Evolutionary conservation across 2,888 invertebrate species (phyloP), one percentile per base, ranked within the genome.

Genomic region (Noctua janthina): DNA sequence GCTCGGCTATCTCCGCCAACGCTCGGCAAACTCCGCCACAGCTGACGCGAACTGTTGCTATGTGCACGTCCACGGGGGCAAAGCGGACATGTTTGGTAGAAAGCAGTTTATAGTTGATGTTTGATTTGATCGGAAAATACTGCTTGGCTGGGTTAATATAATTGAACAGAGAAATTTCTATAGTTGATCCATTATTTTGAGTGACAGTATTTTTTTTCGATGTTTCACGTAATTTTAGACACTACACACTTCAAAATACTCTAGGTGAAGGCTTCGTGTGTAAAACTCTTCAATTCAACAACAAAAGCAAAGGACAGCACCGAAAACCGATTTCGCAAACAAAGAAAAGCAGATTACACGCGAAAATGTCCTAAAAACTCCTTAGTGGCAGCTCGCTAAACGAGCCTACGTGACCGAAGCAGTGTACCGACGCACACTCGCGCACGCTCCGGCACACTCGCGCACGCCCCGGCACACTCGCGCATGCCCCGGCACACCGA

Each of bases 1-100:
- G 91, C 91, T 93, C 94, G 92, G 91, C 74, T 74, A 87, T 85
- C 86, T 90, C 91, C 93, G 92, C 70, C 87, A 13, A 43, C 84
- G 89, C 87, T 93, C 94, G 93, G 92, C 84, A 82, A 80, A 79
- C 84, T 85, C 89, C 93, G 93, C 90, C 94, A 92, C 95, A 96
- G 96, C 96, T 96, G 96, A 96, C 93, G 92, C 90, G 93, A 94
- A 91, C 95, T 96, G 96, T 96, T 96, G 96, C 96, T 96, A 96
- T 94, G 96, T 95, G 96, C 96, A 93, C 87, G 89, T 84, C 54
- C 93, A 89, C 78, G 64, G 79, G 92, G 90, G 92, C 76, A 5
- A 88, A 91, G 81, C 91, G 94, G 96, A 95, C 96, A 89, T 91
- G 39, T 74, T 74, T 69, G n/a, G n/a, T 70, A 86, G 75, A 84